A percentile compares a stretch with the other conserved stretches of the same genome.
phyloP scores from a whole-genome alignment of 2,113 vertebrate genomes.

The Terrapene triunguis region DNA sequence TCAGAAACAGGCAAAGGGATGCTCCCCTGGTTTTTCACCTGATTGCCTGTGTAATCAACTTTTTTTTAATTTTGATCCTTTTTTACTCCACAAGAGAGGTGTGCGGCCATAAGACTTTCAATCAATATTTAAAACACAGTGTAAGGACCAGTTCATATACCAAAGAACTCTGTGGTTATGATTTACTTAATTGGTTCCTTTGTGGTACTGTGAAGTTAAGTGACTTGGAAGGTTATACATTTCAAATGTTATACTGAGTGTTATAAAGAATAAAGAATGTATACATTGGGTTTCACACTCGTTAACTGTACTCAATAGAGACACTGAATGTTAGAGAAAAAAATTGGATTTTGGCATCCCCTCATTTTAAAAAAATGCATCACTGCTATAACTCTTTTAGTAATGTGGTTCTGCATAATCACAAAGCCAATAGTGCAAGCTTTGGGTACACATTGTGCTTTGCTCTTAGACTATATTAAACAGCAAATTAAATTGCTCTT shows the following conservation, averaged over 20 bases:
- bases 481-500: conserved; percentile 44
- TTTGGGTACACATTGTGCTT: background rate
- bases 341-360: background rate
- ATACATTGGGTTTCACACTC: background rate
- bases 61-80: background rate
- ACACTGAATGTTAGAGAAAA: background rate
- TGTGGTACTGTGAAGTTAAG: background rate
- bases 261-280: background rate
- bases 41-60: background rate
- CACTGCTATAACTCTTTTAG: conserved; percentile 41
- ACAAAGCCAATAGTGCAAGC: background rate
- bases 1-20: background rate
- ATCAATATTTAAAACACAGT: background rate
- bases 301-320: background rate
- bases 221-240: background rate
- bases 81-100: background rate
- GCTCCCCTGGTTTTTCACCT: background rate
- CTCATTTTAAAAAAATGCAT: background rate
- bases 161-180: background rate
- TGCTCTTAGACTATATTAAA: conserved; percentile 48
- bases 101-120: background rate
- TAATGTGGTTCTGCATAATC: conserved; percentile 42
- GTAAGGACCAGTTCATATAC: background rate
- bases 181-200: background rate
- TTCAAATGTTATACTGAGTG: background rate